A percentile compares a stretch with the other conserved stretches of the same genome.
Evolutionary conservation across 2,888 invertebrate genomes (phyloP).

Genomic region (Eurois occulta): DNA sequence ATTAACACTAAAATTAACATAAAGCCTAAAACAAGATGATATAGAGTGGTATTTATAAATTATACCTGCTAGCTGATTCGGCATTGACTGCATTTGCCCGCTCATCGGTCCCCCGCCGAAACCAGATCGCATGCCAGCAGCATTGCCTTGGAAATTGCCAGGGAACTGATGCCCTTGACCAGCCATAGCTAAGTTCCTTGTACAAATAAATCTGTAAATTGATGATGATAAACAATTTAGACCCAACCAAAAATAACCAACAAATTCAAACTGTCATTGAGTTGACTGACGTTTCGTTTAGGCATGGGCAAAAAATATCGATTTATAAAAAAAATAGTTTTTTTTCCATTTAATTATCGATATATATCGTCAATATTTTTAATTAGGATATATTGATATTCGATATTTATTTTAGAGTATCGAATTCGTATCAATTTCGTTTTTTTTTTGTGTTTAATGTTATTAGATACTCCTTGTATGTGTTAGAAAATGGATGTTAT

Average conservation of each 20-base stretch:
- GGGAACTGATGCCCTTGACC: slow-evolving; percentile 94
- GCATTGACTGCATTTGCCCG: slow-evolving; percentile 91
- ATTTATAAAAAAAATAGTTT: too few species aligned
- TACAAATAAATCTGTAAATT: neutral
- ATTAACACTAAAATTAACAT: too few species aligned
- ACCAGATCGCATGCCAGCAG: slow-evolving; percentile 91
- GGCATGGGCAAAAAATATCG: too few species aligned
- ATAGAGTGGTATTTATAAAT: neutral
- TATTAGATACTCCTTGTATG: too few species aligned
- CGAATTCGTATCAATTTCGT: too few species aligned
- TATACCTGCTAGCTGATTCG: slow-evolving; percentile 90
- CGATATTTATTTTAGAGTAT: too few species aligned
- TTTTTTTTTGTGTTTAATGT: too few species aligned
- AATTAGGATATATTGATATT: too few species aligned
- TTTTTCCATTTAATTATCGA: too few species aligned
- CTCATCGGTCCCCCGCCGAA: slow-evolving; percentile 91
- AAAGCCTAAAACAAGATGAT: too few species aligned
- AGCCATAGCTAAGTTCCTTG: slow-evolving; percentile 88
- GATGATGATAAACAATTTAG: neutral
- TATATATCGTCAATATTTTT: too few species aligned
- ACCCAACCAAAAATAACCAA: slow-evolving; percentile 13
- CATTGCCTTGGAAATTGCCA: slow-evolving; percentile 92
- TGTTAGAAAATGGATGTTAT: too few species aligned
- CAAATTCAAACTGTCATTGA: slow-evolving; percentile 14
- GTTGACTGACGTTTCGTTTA: neutral